Conservation (phyloP, 2,888 invertebrate genomes). For the Cantharis rustica region DNA sequence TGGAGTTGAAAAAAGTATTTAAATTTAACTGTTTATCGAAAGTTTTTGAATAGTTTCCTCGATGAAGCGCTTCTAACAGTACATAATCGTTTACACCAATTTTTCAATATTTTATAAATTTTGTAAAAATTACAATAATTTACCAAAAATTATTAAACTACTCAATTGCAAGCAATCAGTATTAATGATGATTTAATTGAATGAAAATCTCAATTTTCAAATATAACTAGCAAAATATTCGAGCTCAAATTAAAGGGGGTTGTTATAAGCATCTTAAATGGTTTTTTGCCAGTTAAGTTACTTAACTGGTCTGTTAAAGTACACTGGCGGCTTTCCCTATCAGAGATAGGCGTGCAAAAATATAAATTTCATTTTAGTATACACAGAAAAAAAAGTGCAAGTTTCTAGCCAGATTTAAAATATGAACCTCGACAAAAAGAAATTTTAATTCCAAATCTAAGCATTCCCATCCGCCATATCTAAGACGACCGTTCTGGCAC, state of each 20-base stretch:
- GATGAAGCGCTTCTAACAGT: neutral
- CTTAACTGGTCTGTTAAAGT: neutral
- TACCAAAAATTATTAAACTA: neutral
- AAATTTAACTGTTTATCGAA: neutral
- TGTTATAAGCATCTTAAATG: neutral
- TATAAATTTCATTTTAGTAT: too few relatives aligned
- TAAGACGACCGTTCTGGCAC: too few relatives aligned
- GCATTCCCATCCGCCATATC: too few relatives aligned
- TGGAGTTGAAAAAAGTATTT: conserved; percentile 62
- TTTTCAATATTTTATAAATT: neutral
- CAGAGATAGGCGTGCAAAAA: too few relatives aligned
- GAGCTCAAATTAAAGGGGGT: neutral
- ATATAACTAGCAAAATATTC: neutral
- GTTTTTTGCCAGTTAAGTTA: neutral
- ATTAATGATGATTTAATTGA: neutral
- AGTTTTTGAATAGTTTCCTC: neutral
- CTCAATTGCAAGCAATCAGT: neutral
- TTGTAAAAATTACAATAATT: neutral
- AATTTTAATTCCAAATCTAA: too few relatives aligned
- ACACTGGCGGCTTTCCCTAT: too few relatives aligned
- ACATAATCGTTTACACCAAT: neutral
- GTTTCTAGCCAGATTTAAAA: too few relatives aligned
- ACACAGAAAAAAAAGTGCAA: too few relatives aligned
- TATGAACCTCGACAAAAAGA: too few relatives aligned
- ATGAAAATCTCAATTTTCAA: neutral